Evolutionary conservation across 2,888 invertebrate genomes (phyloP), one percentile per base, ranked within the genome.

Genomic region (Eueremaeus valkanovi): DNA sequence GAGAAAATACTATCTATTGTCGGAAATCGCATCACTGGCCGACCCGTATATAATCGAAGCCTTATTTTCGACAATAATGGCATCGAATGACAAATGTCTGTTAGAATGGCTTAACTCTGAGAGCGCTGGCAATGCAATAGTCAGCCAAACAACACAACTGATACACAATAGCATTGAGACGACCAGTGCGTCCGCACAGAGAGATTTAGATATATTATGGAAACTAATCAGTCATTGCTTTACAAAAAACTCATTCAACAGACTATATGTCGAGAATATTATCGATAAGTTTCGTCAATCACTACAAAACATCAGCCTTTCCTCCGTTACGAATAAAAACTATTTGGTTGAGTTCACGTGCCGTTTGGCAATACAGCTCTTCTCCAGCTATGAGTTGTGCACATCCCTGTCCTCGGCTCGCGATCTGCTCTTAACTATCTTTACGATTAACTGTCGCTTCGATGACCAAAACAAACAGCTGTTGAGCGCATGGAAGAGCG

Each of bases 321-420:
- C n/a, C n/a, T n/a, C 27, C 13, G 27, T 24, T 11, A 0, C 40
- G 13, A 29, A 70, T 3, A 70, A 9, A 11, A 11, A 70, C 11
- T 42, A 42, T 18, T 45, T 45, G 3, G 70, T 70, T 3, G 70
- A 70, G 16, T 70, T 70, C 45, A 70, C 45, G 21, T 70, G 70
- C 36, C 40, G 70, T 36, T 42, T 70, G 45, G 70, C 70, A 3
- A 21, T 13, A 45, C 24, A 70, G 27, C 45, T 70, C 1, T 70
- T 70, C 27, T 24, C 70, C 27, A 45, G 70, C 36, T 70, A 70
- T 42, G 70, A 70, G 45, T 70, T 70, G 36, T 70, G 70, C 45
- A 70, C 70, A 40, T 40, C 40, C 8, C 27, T 70, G 70, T 3
- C 13, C 27, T 24, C 70, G 9, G 70, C 70, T 18, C n/a, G 45